These are phyloP conservation scores for Misgurnus mizolepis DNA, from an alignment of 2,113 vertebrate genomes.

Conservation along the genomic window DNA sequence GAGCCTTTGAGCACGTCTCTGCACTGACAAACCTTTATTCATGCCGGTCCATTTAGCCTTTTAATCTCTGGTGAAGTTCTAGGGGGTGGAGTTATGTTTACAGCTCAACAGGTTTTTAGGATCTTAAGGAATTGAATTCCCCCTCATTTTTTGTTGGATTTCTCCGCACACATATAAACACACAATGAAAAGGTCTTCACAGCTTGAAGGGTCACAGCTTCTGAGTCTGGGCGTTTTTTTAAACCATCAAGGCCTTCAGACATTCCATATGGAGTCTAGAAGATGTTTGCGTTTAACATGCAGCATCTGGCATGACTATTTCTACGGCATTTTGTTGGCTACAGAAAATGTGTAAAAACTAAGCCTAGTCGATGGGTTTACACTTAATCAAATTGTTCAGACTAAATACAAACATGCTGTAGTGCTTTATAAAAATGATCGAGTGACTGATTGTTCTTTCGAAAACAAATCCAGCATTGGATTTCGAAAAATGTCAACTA, in stretches of 20 bases:
- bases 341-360: slow-evolving; percentile 9
- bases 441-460: not conserved
- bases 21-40: slow-evolving; percentile 31
- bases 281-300: slow-evolving; percentile 44
- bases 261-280: slow-evolving; percentile 49
- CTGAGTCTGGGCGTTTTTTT: slow-evolving; percentile 46
- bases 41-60: slow-evolving; percentile 26
- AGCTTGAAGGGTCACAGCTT: slow-evolving; percentile 48
- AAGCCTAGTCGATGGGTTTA: not conserved
- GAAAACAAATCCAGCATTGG: not conserved
- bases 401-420: slow-evolving; percentile 54
- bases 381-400: not conserved
- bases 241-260: slow-evolving; percentile 29
- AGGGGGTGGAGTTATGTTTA: slow-evolving; percentile 12
- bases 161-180: slow-evolving; percentile 33
- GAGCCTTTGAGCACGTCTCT: slow-evolving; percentile 18
- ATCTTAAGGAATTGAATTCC: slow-evolving; percentile 22
- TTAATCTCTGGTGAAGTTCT: slow-evolving; percentile 45
- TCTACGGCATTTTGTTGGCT: not conserved
- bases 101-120: slow-evolving; percentile 37
- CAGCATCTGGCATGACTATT: slow-evolving; percentile 28
- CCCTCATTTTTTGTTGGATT: slow-evolving; percentile 35
- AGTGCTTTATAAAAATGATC: not conserved
- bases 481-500: not conserved
- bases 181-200: slow-evolving; percentile 39